Evolutionary conservation across 2,797 vertebrate genomes (phyloP), one percentile per base, ranked within the genome.

Genomic region (Tokudaia tokunoshimensis): DNA sequence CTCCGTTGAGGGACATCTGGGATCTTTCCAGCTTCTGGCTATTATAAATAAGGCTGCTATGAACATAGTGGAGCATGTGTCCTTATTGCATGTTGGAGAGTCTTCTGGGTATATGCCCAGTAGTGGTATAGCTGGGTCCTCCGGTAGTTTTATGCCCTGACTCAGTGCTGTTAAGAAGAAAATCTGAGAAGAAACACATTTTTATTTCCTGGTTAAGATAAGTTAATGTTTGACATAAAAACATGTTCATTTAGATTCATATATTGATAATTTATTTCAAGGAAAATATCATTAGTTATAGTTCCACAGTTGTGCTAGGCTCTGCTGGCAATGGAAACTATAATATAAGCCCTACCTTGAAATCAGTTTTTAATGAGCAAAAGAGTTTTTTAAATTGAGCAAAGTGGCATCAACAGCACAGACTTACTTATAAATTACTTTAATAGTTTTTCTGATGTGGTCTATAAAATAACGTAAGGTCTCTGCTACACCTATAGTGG

Each of bases 361-460:
- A 92, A 75, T 57, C 26, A 26, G 3, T 78, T 52, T 59, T 74
- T 92, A 90, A 63, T 55, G 31, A 13, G 14, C 52, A 55, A 55
- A 55, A 55, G 13, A 15, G 52, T 57, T 19, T 57, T 57, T 57
- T 59, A 44, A 44, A 72, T 1, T 26, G 65, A 31, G 8, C 52
- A 26, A 34, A 41, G 67, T 61, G 34, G 4, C 17, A 55, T 70
- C 44, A 92, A 13, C 15, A 44, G 22, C 31, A 80, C 37, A 74
- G 76, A 90, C 93, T 96, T 90, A 70, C 76, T 92, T 70, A 78
- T 61, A 84, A 74, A 92, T 94, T 76, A 70, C 31, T 88, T 78
- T 78, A 94, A n/a, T 92, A 76, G 13, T 92, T 87, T 94, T 89
- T 93, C 61, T 90, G 82, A 80, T 34, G n/a, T 70, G 26, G 31